Conservation (phyloP, 2,797 vertebrate species). For the Cossypha caffra region DNA sequence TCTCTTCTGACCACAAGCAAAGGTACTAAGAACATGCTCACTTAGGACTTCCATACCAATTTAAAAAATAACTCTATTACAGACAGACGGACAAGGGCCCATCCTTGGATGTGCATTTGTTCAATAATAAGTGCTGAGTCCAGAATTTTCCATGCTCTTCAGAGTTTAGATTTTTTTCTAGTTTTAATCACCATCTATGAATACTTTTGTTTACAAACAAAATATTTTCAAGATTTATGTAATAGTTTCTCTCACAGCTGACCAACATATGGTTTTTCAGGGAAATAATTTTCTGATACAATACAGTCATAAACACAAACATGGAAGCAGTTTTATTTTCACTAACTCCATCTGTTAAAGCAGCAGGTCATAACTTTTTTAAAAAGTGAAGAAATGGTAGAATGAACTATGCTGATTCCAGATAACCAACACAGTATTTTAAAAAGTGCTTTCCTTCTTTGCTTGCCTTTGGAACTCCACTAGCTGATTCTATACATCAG, state of each 20-base stretch:
- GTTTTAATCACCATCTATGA: neutral
- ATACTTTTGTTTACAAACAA: neutral
- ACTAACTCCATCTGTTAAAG: neutral
- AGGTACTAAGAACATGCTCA: neutral
- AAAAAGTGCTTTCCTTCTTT: neutral
- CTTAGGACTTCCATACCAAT: neutral
- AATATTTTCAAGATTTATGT: neutral
- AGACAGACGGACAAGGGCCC: neutral
- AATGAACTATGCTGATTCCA: neutral
- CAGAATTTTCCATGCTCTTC: neutral
- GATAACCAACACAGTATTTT: neutral
- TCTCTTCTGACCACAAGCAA: neutral
- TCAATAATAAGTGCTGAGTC: neutral
- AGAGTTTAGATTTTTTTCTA: neutral
- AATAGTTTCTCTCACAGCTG: neutral
- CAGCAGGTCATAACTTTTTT: neutral
- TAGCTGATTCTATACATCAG: neutral
- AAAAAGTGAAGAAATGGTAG: neutral
- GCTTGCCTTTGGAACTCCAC: neutral
- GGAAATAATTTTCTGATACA: neutral
- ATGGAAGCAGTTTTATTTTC: neutral
- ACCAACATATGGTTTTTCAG: neutral
- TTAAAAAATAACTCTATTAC: neutral
- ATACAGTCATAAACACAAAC: neutral
- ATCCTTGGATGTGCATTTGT: neutral